Base-by-base conservation (phyloP, 2,797 vertebrate genomes). In the Chaenodraco wilsoni region DNA sequence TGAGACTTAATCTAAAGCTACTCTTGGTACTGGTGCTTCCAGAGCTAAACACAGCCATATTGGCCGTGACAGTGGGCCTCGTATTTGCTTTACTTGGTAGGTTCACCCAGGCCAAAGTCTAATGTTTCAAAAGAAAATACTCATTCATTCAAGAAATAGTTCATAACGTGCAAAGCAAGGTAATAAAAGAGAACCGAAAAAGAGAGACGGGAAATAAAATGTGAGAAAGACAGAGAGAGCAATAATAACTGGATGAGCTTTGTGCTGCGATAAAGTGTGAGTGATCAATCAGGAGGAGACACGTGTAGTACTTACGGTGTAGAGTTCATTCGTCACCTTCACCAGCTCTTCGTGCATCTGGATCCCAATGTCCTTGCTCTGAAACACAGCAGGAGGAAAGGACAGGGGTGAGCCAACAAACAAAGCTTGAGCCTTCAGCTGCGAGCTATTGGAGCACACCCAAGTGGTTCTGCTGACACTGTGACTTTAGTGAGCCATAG, bases 321-420 rank as follows among this genome's bases (percentile, higher is more conserved):
- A 99, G 27, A 99, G 96, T 91, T 99, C 98, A 0, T 98, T 99
- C 60, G 98, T 99, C 93, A 99, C 98, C 61, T 99, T 99, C 92
- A 98, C 94, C 73, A 99, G 95, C 73, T 99, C 98, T 71, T 99
- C 98, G 0, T 99, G 98, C 98, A 99, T 99, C 95, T 99, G 98
- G 74, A 98, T 95, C 60, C 98, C 98, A 40, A 99, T 99, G 88
- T 99, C 98, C 89, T 99, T 99, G 87, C 98, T 99, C 98, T 99
- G 94, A 52, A 96, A 96, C 27, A 84, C 19, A 91, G 72, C 78
- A 43, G 73, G 11, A 8, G 65, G 54, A 78, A 45, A 50, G 23
- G 69, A 58, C n/a, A 68, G 8, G 2, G 33, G 2, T 76, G 44
- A 77, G 66, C 70, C 52, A 62, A 80, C 54, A 68, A 83, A 77